A percentile compares a stretch with the other conserved stretches of the same genome.
Evolutionary conservation across 2,888 invertebrate genomes (phyloP).

Genomic region (Therioaphis trifolii): DNA sequence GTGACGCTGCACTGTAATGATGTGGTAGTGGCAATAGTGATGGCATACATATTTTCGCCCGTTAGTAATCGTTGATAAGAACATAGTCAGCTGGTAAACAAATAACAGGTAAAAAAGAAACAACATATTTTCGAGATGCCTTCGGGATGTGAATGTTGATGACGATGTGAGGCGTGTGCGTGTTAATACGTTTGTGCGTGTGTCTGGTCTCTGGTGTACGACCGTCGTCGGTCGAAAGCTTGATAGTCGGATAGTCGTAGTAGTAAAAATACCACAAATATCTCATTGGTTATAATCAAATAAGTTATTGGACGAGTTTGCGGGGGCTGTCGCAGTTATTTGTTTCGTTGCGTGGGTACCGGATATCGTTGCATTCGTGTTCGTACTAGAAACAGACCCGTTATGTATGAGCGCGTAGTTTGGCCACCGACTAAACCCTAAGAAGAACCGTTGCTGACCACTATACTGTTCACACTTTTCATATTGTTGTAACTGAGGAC

Average conservation of each 20-base stretch:
- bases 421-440: too few species aligned
- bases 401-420: too few species aligned
- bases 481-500: too few species aligned
- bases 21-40: neutral
- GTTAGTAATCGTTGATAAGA: conserved; percentile 47
- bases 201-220: neutral
- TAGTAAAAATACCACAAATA: neutral
- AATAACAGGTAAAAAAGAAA: conserved; percentile 56
- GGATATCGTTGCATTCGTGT: neutral
- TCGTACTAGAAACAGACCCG: too few species aligned
- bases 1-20: too few species aligned
- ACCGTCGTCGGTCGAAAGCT: neutral
- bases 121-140: conserved; percentile 56
- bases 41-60: conserved; percentile 44
- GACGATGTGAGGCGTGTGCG: conserved; percentile 52
- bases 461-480: too few species aligned
- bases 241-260: neutral
- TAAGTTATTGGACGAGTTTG: neutral
- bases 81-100: conserved; percentile 55
- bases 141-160: conserved; percentile 61
- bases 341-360: neutral
- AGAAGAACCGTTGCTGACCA: too few species aligned
- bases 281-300: too few species aligned
- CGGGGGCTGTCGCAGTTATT: neutral
- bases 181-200: conserved; percentile 35